A percentile compares a stretch with the other conserved stretches of the same genome.
Evolutionary conservation across 2,888 invertebrate genomes (phyloP).

Genomic region (Nudaria mundana): DNA sequence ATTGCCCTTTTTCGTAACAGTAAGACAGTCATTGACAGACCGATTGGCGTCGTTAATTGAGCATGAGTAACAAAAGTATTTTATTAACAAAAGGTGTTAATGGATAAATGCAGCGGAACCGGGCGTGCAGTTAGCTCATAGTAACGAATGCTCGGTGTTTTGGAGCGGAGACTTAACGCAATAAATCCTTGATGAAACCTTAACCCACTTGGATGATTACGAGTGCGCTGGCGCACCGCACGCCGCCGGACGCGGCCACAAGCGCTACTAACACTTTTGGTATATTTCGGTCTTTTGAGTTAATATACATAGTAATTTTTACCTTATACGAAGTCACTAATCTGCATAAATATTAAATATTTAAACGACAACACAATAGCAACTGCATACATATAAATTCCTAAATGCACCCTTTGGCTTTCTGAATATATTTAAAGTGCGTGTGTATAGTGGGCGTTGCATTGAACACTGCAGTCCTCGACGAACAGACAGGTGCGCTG

Average conservation of each 20-base stretch:
- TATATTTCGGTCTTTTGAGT: constrained; percentile 36
- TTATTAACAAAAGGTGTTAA: constrained; percentile 55
- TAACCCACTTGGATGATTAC: constrained; percentile 81
- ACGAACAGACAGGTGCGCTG: constrained; percentile 59
- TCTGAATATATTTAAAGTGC: constrained; percentile 41
- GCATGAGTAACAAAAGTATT: constrained; percentile 28
- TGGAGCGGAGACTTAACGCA: constrained; percentile 81
- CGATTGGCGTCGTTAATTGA: constrained; percentile 54
- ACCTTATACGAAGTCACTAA: too few relatives aligned
- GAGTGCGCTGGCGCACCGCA: constrained; percentile 62
- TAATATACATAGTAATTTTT: constrained; percentile 22
- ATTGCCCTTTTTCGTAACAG: constrained; percentile 44
- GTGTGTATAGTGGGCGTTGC: constrained; percentile 58
- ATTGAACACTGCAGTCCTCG: constrained; percentile 61
- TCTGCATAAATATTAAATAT: constrained; percentile 21
- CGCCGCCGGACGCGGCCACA: constrained; percentile 52
- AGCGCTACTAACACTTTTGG: constrained; percentile 60
- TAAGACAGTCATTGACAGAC: constrained; percentile 52
- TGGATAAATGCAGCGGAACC: constrained; percentile 75
- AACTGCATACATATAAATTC: constrained; percentile 47
- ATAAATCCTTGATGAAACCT: constrained; percentile 80
- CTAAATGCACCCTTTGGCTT: constrained; percentile 47
- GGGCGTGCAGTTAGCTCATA: constrained; percentile 74
- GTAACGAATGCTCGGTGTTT: constrained; percentile 72
- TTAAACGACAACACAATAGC: too few relatives aligned